Evolutionary conservation across 2,113 vertebrate genomes (phyloP), one percentile per base, ranked within the genome.

Genomic region (Damaliscus lunatus): DNA sequence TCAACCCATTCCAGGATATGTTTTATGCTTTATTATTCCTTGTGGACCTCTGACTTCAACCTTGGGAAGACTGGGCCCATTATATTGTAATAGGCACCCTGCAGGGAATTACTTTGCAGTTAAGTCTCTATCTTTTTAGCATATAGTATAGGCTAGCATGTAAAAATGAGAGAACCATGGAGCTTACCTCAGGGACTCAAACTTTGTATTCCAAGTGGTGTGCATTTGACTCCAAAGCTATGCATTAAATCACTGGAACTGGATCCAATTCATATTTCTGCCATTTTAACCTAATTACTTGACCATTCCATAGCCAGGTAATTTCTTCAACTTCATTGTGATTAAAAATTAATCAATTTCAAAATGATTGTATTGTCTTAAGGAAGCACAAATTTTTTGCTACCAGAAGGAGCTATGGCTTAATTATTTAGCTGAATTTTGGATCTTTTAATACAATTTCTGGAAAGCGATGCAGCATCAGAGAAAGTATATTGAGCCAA

Each of bases 11-110:
- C 21, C 17, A 90, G 57, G 62, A 43, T 50, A 80, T 67, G 74
- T 77, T 62, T 86, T 59, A 57, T 92, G 36, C 27, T 92, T 97
- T 90, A 78, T 71, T 96, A 86, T 59, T 94, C 50, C 84, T 94
- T 17, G 10, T 57, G 77, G 74, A 67, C 33, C 74, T 74, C 43
- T 60, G 48, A 60, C 60, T 90, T 95, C 31, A 85, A n/a, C 59
- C 33, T 88, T 53, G 25, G 15, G 40, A 31, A 83, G 3, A 87
- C 16, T 84, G 91, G 71, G 52, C 29, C 88, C 53, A 84, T 90
- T 95, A 87, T 91, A 78, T 57, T 96, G n/a, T 83, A 90, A 95
- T 55, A 27, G 46, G 6, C 55, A 53, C 59, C 74, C 48, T 53
- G 33, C 90, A 87, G 40, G 36, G 74, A 31, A 90, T 92, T 71